Percentiles rank a stretch among this genome's conserved stretches.
phyloP scores from a whole-genome alignment of 2,888 invertebrate species.

The Sphaerophoria taeniata region DNA sequence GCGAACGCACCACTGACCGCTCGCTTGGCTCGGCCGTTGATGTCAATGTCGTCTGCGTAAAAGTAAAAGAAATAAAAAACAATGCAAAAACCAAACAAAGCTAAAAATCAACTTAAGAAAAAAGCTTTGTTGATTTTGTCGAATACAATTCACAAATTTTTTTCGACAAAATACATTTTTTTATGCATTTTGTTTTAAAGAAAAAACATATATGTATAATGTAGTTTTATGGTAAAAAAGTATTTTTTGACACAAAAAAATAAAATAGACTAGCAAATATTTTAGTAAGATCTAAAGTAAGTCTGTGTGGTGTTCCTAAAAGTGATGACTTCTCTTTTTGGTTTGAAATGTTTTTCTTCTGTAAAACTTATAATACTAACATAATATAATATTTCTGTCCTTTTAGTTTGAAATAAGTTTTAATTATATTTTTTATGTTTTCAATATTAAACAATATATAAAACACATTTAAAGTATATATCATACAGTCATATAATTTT shows the following conservation, averaged over 20 bases:
- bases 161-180: constrained; percentile 56
- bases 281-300: constrained; percentile 5
- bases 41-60: constrained; percentile 74
- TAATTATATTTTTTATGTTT: constrained; percentile 15
- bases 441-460: neutral
- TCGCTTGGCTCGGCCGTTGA: constrained; percentile 74
- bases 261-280: neutral
- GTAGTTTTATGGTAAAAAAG: neutral
- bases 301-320: constrained; percentile 48
- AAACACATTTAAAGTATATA: constrained; percentile 37
- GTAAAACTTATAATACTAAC: constrained; percentile 35
- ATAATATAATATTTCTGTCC: constrained; percentile 9
- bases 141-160: constrained; percentile 34
- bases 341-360: constrained; percentile 37
- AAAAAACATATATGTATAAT: neutral
- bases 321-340: constrained; percentile 72
- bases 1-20: constrained; percentile 74
- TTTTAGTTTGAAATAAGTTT: constrained; percentile 45
- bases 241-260: constrained; percentile 8
- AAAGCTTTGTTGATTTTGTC: constrained; percentile 42
- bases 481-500: constrained; percentile 62
- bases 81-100: constrained; percentile 8
- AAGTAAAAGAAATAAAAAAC: constrained; percentile 31
- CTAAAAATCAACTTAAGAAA: neutral
- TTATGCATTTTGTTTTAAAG: constrained; percentile 57